Conservation (phyloP, 2,888 invertebrate genomes). For the Heliconius charithonia region DNA sequence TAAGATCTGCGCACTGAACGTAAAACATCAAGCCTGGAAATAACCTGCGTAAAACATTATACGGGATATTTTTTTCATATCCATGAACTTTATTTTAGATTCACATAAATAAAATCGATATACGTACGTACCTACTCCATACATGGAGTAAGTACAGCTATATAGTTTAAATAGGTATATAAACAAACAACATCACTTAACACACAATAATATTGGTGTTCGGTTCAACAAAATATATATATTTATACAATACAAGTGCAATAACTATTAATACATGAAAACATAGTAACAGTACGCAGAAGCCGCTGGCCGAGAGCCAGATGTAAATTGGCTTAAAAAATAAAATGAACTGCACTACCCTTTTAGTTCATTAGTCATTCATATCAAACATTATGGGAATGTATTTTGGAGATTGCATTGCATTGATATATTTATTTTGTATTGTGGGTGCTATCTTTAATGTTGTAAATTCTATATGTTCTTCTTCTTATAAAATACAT, state of each 20-base stretch:
- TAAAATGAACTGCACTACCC: constrained; percentile 41
- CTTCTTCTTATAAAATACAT: too few species aligned
- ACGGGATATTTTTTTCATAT: neutral
- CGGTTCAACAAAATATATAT: constrained; percentile 9
- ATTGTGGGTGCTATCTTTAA: neutral
- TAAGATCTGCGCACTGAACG: too few species aligned
- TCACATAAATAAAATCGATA: neutral
- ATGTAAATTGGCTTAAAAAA: constrained; percentile 41
- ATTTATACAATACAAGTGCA: constrained; percentile 30
- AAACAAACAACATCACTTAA: constrained; percentile 7
- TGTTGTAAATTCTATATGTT: neutral
- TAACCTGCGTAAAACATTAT: too few species aligned
- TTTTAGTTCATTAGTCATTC: constrained; percentile 47
- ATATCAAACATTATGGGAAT: constrained; percentile 26
- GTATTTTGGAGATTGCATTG: neutral
- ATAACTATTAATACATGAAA: constrained; percentile 14
- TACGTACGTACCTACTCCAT: neutral
- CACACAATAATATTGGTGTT: constrained; percentile 2
- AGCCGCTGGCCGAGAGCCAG: constrained; percentile 40
- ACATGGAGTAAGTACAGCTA: neutral
- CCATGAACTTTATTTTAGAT: neutral
- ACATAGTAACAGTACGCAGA: constrained; percentile 39
- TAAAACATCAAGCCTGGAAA: too few species aligned
- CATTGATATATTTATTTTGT: neutral
- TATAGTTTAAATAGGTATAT: neutral